Conservation (phyloP, 1,140 invertebrate genomes). For the Pogonus chalceus region DNA sequence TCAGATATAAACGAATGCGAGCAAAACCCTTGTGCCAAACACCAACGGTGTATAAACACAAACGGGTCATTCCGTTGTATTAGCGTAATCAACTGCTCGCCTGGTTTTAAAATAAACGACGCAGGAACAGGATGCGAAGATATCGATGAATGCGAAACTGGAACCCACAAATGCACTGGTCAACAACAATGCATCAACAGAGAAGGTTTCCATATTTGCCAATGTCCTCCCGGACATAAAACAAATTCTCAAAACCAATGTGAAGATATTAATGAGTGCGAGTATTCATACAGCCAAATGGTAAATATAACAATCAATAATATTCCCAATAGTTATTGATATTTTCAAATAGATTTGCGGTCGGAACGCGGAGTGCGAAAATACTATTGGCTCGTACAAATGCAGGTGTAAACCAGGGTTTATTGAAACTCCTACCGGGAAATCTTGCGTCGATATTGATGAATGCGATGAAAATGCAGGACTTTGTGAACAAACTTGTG, state of each 20-base stretch:
- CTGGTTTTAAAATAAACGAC: slow-evolving; percentile 36
- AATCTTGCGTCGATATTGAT: slow-evolving; percentile 53
- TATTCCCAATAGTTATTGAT: background rate
- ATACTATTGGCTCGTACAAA: slow-evolving; percentile 69
- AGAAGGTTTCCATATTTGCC: slow-evolving; percentile 62
- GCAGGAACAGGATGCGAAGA: slow-evolving; percentile 40
- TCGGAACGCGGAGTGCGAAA: slow-evolving; percentile 56
- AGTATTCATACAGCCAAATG: slow-evolving; percentile 26
- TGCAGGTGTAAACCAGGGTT: slow-evolving; percentile 73
- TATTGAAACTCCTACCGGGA: slow-evolving; percentile 39
- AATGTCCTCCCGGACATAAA: slow-evolving; percentile 57
- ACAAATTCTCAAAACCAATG: slow-evolving; percentile 56
- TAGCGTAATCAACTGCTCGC: slow-evolving; percentile 35
- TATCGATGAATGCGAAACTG: slow-evolving; percentile 58
- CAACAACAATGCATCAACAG: slow-evolving; percentile 68
- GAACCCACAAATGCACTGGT: slow-evolving; percentile 52
- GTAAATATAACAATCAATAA: background rate
- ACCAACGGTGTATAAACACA: slow-evolving; percentile 44
- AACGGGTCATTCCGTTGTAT: slow-evolving; percentile 48
- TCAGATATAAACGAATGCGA: slow-evolving; percentile 40
- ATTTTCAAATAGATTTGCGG: slow-evolving; percentile 39
- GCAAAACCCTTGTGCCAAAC: slow-evolving; percentile 32
- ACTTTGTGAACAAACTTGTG: slow-evolving; percentile 74
- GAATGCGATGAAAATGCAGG: slow-evolving; percentile 51
- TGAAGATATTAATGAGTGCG: slow-evolving; percentile 84